Base-by-base conservation (phyloP, 30 jellyfish, hydroid and myxozoan species). In the Aurelia aurita complex sp. Pacific region DNA sequence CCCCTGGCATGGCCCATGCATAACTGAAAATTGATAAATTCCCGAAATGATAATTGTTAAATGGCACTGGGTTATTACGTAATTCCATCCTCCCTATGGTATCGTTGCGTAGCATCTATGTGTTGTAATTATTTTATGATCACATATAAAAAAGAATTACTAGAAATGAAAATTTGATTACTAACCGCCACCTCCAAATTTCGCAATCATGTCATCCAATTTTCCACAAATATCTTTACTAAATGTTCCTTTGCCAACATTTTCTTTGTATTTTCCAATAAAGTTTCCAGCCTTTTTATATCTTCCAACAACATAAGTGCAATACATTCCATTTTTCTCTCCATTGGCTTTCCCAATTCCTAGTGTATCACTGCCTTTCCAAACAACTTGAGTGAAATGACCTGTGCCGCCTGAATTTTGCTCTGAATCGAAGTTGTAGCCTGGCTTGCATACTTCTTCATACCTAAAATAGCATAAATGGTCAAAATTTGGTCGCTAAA, bases 291-390 rank as follows among this genome's bases (percentile, higher is more conserved):
- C 91, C 54, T 77, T 80, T 59, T 73, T 79, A 80, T 95, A 95
- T 52, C 99, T 75, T 16, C 93, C 99, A 51, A 95, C 99, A 16
- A 90, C 94, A 67, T 89, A 95, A 5, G 98, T 95, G 74, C 99
- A 95, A 23, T 43, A 51, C 94, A 80, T 72, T 32, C 96, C 97
- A 42, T 84, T 80, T 43, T 77, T 82, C 59, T 85, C 78, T n/a
- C 85, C 94, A 3, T 69, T 52, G 7, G 96, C 97, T 67, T 63
- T 90, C 5, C 99, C 99, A 64, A 95, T 85, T n/a, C 99, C 99
- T 38, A 95, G 97, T 29, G 33, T 73, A 11, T 85, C 77, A 59
- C 96, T 85, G 46, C 88, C 92, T 86, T 90, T 95, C 99, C 99
- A 95, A 12, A 95, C 98, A 14, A 95, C 97, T 89, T 95, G 96